Conservation (phyloP, 2,888 invertebrate genomes). For the Apoderus coryli region DNA sequence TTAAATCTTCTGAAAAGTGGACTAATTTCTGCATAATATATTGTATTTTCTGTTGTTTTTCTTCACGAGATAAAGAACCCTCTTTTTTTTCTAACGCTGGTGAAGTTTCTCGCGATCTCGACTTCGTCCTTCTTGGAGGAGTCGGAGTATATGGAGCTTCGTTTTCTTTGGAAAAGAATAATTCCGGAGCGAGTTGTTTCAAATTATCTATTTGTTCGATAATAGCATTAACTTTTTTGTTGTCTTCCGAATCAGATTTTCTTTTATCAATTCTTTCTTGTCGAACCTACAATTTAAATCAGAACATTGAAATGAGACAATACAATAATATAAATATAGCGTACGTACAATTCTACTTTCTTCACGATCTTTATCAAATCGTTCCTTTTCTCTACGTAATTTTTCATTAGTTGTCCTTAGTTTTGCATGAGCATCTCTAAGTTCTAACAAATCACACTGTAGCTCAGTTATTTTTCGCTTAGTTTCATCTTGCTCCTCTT, state of each 20-base stretch:
- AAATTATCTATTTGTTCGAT: conserved; percentile 62
- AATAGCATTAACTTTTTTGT: conserved; percentile 54
- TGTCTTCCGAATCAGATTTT: conserved; percentile 47
- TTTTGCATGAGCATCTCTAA: conserved; percentile 85
- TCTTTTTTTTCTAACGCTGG: conserved; percentile 41
- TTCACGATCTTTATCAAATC: conserved; percentile 69
- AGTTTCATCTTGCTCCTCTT: conserved; percentile 81
- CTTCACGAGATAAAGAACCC: conserved; percentile 34
- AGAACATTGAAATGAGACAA: no score
- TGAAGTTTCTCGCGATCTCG: conserved; percentile 57
- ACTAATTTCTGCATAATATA: conserved; percentile 46
- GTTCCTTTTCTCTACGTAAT: conserved; percentile 72
- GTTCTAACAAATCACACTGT: conserved; percentile 75
- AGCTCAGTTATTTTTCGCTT: conserved; percentile 69
- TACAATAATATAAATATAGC: no score
- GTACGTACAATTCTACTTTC: conserved; percentile 32
- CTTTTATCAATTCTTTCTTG: conserved; percentile 33
- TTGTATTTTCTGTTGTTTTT: conserved; percentile 28
- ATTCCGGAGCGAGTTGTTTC: conserved; percentile 61
- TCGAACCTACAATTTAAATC: no score
- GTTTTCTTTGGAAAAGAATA: conserved; percentile 37
- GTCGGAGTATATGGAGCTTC: conserved; percentile 46
- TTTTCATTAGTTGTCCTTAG: conserved; percentile 83
- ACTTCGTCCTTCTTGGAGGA: conserved; percentile 53
- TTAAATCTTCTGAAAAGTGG: conserved; percentile 53